These are phyloP conservation scores for Amaurobius ferox DNA, from an alignment of 2,888 invertebrate genomes.

Conservation along the genomic window DNA sequence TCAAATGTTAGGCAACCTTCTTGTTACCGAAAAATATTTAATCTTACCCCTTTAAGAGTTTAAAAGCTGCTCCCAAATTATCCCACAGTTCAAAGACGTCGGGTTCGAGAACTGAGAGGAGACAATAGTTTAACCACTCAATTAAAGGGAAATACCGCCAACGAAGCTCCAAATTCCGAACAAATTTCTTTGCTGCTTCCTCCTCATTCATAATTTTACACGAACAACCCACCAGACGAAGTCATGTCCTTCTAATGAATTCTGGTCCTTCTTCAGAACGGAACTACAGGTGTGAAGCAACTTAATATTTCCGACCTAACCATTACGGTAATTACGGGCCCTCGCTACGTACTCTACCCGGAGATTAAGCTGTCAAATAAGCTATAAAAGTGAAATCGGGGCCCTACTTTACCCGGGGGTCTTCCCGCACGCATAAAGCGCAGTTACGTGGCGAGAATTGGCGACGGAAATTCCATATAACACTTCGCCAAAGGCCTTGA, in stretches of 20 bases:
- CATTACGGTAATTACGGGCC: conserved; percentile 3
- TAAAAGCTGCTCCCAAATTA: no score
- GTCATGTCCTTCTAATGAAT: not conserved
- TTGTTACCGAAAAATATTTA: no score
- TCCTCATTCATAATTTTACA: not conserved
- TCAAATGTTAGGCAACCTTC: no score
- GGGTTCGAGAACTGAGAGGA: not conserved
- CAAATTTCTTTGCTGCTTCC: not conserved
- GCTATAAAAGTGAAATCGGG: conserved; percentile 21
- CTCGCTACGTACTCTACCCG: not conserved
- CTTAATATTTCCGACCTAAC: conserved; percentile 3
- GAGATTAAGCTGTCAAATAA: conserved; percentile 29
- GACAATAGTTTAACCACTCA: not conserved
- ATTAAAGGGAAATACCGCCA: not conserved
- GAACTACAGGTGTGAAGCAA: conserved; percentile 10
- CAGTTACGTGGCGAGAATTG: not conserved
- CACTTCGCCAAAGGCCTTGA: no score
- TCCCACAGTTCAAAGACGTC: not conserved
- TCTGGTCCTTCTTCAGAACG: not conserved
- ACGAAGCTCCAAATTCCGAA: not conserved
- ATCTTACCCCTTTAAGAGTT: no score
- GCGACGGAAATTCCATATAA: no score
- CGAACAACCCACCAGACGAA: not conserved
- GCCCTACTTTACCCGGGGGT: not conserved
- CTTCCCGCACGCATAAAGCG: not conserved